Conservation (phyloP, 2,888 invertebrate genomes). For the Blomia tropicalis region DNA sequence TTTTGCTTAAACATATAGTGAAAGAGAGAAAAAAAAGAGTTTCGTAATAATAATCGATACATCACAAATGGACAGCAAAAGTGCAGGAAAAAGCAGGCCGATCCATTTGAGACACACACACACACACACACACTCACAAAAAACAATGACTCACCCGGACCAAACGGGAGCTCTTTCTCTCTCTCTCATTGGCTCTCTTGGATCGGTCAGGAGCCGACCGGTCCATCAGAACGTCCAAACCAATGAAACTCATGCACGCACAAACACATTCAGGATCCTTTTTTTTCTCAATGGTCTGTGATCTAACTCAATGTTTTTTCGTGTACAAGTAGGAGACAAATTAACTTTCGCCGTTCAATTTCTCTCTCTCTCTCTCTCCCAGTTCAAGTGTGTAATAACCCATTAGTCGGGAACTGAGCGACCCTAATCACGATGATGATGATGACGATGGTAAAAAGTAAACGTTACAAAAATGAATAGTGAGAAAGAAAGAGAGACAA, state of each 20-base stretch:
- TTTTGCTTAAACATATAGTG: too few species aligned
- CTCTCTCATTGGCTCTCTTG: neutral
- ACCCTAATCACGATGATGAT: slow-evolving; percentile 9
- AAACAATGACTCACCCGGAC: slow-evolving; percentile 10
- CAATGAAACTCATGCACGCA: slow-evolving; percentile 3
- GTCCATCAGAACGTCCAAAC: neutral
- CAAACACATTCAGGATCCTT: neutral
- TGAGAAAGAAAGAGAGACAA: neutral
- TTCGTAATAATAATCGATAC: slow-evolving; percentile 15
- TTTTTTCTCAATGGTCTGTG: too few species aligned
- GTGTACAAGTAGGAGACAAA: too few species aligned
- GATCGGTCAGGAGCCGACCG: neutral
- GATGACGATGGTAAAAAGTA: neutral
- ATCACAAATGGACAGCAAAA: slow-evolving; percentile 7
- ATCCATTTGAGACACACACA: too few species aligned
- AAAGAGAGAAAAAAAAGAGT: slow-evolving; percentile 4
- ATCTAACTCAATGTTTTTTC: too few species aligned
- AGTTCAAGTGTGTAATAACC: slow-evolving; percentile 9
- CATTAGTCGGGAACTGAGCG: too few species aligned
- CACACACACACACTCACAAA: too few species aligned
- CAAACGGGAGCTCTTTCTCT: neutral
- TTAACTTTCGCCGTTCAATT: too few species aligned
- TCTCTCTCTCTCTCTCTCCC: too few species aligned
- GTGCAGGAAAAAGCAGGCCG: neutral
- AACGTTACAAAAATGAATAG: too few species aligned